Conservation (phyloP, 2,797 vertebrate species). For the Zenarchopterus dispar region DNA sequence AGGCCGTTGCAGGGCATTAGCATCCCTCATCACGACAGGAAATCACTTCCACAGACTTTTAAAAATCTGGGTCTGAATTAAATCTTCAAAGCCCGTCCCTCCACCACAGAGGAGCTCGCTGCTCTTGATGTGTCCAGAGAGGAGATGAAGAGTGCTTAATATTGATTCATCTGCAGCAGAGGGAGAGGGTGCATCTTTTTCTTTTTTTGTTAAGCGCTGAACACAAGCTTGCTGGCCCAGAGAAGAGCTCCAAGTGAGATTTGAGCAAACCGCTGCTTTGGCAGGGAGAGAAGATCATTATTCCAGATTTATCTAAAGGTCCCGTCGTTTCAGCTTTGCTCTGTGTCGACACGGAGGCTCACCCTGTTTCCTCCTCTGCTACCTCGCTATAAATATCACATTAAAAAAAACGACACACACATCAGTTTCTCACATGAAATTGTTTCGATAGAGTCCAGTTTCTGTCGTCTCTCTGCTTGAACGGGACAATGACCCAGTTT, state of each 20-base stretch:
- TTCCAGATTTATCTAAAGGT: conserved; percentile 62
- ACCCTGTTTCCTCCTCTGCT: conserved; percentile 15
- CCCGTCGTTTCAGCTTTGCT: conserved; percentile 50
- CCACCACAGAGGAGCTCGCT: conserved; percentile 37
- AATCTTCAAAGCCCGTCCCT: conserved; percentile 61
- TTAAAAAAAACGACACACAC: too few species aligned
- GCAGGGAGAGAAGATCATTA: conserved; percentile 59
- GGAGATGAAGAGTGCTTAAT: conserved; percentile 65
- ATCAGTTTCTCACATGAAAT: too few species aligned
- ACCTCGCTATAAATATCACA: conserved; percentile 8
- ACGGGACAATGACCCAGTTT: too few species aligned
- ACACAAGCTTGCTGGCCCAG: conserved; percentile 20
- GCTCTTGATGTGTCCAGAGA: conserved; percentile 51
- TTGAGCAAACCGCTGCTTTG: conserved; percentile 21
- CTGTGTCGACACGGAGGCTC: neutral
- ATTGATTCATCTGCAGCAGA: conserved; percentile 63
- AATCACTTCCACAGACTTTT: conserved; percentile 67
- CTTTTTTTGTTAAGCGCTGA: conserved; percentile 9
- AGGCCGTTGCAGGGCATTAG: conserved; percentile 52
- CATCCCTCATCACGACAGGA: conserved; percentile 69
- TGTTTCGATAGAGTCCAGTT: too few species aligned
- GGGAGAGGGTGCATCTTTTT: neutral
- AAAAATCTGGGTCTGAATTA: conserved; percentile 65
- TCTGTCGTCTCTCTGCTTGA: too few species aligned
- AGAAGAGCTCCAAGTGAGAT: conserved; percentile 52